phyloP scores from a whole-genome alignment of 2,797 vertebrate genomes.

The Cephalopachus bancanus region DNA sequence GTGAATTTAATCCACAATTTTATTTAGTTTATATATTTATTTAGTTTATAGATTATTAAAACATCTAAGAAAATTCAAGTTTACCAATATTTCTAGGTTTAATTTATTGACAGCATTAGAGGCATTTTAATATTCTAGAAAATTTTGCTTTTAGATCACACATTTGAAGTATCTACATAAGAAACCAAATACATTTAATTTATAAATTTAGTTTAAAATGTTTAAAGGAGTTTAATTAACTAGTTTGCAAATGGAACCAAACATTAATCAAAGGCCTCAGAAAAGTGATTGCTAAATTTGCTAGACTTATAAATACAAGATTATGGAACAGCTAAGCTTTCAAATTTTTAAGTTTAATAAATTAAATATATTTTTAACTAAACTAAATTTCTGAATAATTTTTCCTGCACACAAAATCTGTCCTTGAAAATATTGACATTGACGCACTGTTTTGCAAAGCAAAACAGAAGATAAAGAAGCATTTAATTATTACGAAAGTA shows the following conservation, averaged over 20 bases:
- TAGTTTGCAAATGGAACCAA: slow-evolving; percentile 70
- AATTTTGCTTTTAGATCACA: slow-evolving; percentile 63
- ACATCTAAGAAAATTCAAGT: slow-evolving; percentile 55
- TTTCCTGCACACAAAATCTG: slow-evolving; percentile 14
- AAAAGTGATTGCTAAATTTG: slow-evolving; percentile 77
- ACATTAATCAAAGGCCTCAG: slow-evolving; percentile 75
- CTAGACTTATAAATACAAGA: slow-evolving; percentile 63
- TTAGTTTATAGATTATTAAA: slow-evolving; percentile 52
- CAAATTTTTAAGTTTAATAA: slow-evolving; percentile 64
- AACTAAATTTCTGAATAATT: not conserved
- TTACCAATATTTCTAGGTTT: slow-evolving; percentile 55
- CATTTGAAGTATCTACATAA: slow-evolving; percentile 68
- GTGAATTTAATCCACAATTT: slow-evolving; percentile 59
- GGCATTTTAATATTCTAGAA: slow-evolving; percentile 44
- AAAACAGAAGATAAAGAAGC: slow-evolving; percentile 22
- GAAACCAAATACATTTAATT: slow-evolving; percentile 73
- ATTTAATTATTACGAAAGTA: not conserved
- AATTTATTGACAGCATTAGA: slow-evolving; percentile 56
- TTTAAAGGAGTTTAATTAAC: slow-evolving; percentile 75
- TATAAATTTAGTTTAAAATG: slow-evolving; percentile 74
- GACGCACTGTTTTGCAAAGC: not conserved
- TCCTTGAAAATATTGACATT: slow-evolving; percentile 9
- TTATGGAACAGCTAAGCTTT: slow-evolving; percentile 64
- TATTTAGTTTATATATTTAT: slow-evolving; percentile 58
- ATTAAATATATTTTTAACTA: slow-evolving; percentile 64